phyloP scores from a whole-genome alignment of 2,888 invertebrate species.

The Epistrophella euchroma region DNA sequence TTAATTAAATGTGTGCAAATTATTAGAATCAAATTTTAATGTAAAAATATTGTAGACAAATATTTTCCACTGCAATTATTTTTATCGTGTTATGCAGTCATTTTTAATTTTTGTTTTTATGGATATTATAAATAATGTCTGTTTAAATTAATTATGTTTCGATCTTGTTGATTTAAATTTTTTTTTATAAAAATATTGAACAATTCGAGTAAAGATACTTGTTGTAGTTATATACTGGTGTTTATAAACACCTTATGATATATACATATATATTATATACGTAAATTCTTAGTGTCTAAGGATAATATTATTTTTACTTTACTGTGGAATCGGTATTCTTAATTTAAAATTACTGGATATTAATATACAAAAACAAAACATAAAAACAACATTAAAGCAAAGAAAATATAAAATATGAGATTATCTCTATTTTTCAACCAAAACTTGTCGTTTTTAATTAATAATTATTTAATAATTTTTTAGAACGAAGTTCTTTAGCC shows the following conservation, averaged over 20 bases:
- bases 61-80: slow-evolving; percentile 53
- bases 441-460: neutral
- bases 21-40: slow-evolving; percentile 51
- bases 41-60: slow-evolving; percentile 60
- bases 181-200: slow-evolving; percentile 41
- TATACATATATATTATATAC: slow-evolving; percentile 36
- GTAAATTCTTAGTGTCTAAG: slow-evolving; percentile 67
- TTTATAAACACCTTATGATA: slow-evolving; percentile 69
- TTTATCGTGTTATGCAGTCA: slow-evolving; percentile 49
- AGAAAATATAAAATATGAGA: slow-evolving; percentile 45
- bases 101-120: slow-evolving; percentile 26
- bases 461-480: neutral
- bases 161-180: slow-evolving; percentile 55
- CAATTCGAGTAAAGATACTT: slow-evolving; percentile 49
- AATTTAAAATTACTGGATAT: slow-evolving; percentile 19
- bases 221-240: slow-evolving; percentile 70
- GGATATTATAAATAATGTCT: slow-evolving; percentile 5
- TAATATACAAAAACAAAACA: slow-evolving; percentile 36
- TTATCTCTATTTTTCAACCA: slow-evolving; percentile 59
- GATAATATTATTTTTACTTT: slow-evolving; percentile 48
- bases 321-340: slow-evolving; percentile 41
- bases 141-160: slow-evolving; percentile 33
- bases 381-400: slow-evolving; percentile 27
- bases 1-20: slow-evolving; percentile 52
- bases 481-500: too few relatives aligned